These are phyloP conservation scores for Anastrepha obliqua DNA, from an alignment of 1,140 invertebrate genomes.

Conservation along the genomic window DNA sequence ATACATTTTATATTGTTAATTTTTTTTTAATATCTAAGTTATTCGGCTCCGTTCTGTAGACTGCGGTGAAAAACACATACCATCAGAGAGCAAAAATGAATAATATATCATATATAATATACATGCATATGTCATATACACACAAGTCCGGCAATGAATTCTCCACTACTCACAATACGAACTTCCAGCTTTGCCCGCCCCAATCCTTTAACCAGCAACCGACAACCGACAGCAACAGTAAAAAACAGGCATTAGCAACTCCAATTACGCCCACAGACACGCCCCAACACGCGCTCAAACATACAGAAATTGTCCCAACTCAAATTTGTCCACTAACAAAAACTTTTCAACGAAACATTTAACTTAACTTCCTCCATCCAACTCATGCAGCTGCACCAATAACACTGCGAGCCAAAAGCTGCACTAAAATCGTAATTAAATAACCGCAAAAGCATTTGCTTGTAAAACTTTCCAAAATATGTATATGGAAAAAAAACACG, in stretches of 20 bases:
- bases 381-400: background rate
- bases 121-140: too few species aligned
- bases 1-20: too few species aligned
- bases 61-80: too few species aligned
- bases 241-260: background rate
- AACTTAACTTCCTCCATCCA: background rate
- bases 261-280: background rate
- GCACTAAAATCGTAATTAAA: constrained; percentile 51
- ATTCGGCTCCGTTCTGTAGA: too few species aligned
- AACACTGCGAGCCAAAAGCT: constrained; percentile 33
- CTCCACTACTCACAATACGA: too few species aligned
- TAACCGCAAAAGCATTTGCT: constrained; percentile 51
- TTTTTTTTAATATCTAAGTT: too few species aligned
- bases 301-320: background rate
- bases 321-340: background rate
- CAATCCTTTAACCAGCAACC: too few species aligned
- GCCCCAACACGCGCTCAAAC: background rate
- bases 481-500: background rate
- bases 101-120: too few species aligned
- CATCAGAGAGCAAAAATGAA: too few species aligned
- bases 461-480: constrained; percentile 45
- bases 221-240: too few species aligned
- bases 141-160: too few species aligned
- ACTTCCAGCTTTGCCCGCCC: too few species aligned
- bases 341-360: background rate